Evolutionary conservation across 2,797 vertebrate genomes (phyloP).

Genomic region (Mormyrops attenuatus): DNA sequence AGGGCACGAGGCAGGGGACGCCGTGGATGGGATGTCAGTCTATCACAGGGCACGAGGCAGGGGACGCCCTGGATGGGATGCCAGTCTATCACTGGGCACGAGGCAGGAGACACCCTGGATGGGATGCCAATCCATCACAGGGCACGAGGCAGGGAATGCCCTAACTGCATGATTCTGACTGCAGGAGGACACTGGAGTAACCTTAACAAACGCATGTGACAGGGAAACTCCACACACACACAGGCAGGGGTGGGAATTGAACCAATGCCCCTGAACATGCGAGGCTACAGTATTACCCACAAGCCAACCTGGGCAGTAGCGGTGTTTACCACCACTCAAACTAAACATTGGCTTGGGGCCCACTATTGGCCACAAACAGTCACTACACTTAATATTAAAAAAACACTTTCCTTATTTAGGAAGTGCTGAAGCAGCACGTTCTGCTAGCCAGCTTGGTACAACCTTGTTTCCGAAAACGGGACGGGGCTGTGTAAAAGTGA

Average conservation of each 20-base stretch:
- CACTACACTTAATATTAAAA: neutral
- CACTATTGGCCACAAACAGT: neutral
- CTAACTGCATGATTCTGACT: neutral
- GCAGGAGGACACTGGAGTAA: neutral
- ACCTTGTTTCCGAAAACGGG: neutral
- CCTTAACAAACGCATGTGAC: neutral
- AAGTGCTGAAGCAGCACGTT: neutral
- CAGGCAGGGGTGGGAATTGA: neutral
- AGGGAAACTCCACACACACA: neutral
- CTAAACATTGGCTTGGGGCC: neutral
- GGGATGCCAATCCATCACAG: too few species aligned
- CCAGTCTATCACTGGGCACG: neutral
- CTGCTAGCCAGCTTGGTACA: neutral
- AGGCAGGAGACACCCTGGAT: too few species aligned
- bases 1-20: neutral
- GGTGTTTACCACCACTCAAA: neutral
- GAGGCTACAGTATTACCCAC: neutral
- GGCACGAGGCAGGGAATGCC: neutral
- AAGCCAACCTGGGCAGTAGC: neutral
- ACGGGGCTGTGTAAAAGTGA: neutral
- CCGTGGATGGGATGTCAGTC: neutral
- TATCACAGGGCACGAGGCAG: neutral
- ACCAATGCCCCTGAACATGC: neutral
- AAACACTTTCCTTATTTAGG: neutral
- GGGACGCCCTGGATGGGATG: neutral